Percentiles rank a stretch among this genome's conserved stretches.
Conservation (phyloP, 2,113 vertebrate species). For the Bambusicola thoracicus region DNA sequence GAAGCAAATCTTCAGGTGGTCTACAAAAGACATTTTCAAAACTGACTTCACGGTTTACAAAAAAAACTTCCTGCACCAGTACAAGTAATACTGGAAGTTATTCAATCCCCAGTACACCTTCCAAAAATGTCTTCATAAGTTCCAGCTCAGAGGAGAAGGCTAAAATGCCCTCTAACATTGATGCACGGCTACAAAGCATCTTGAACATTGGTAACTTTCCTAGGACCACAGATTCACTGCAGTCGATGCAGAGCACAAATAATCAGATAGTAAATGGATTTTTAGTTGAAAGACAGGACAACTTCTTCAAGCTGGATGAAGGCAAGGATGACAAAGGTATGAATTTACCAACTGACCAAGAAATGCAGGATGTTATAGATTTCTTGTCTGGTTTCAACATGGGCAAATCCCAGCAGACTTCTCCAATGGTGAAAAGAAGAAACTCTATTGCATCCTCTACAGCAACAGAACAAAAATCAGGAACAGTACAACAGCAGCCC, state of each 20-base stretch:
- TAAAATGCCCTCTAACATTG: slow-evolving; percentile 79
- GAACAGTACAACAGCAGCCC: slow-evolving; percentile 79
- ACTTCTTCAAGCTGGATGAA: slow-evolving; percentile 74
- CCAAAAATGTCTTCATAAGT: slow-evolving; percentile 85
- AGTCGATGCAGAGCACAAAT: slow-evolving; percentile 71
- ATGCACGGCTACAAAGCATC: slow-evolving; percentile 87
- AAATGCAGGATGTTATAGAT: slow-evolving; percentile 99
- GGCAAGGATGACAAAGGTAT: slow-evolving; percentile 91
- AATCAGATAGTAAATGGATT: slow-evolving; percentile 84
- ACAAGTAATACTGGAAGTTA: slow-evolving; percentile 85
- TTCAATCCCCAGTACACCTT: slow-evolving; percentile 91
- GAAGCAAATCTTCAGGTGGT: slow-evolving; percentile 90
- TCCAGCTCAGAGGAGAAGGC: slow-evolving; percentile 87
- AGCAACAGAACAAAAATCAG: slow-evolving; percentile 88
- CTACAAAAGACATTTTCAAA: slow-evolving; percentile 97
- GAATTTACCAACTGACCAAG: slow-evolving; percentile 97
- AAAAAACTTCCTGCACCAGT: slow-evolving; percentile 89
- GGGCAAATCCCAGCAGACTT: slow-evolving; percentile 97
- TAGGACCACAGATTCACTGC: slow-evolving; percentile 77
- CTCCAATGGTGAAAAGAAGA: slow-evolving; percentile 91
- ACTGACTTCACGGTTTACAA: slow-evolving; percentile 96
- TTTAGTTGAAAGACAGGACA: slow-evolving; percentile 74
- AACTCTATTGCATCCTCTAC: slow-evolving; percentile 90
- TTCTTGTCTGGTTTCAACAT: slow-evolving; percentile 99
- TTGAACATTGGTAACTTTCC: slow-evolving; percentile 86